Percentiles rank a stretch among this genome's conserved stretches.
Evolutionary conservation across 1,140 invertebrate species (phyloP).

Genomic region (Trichoplusia ni): DNA sequence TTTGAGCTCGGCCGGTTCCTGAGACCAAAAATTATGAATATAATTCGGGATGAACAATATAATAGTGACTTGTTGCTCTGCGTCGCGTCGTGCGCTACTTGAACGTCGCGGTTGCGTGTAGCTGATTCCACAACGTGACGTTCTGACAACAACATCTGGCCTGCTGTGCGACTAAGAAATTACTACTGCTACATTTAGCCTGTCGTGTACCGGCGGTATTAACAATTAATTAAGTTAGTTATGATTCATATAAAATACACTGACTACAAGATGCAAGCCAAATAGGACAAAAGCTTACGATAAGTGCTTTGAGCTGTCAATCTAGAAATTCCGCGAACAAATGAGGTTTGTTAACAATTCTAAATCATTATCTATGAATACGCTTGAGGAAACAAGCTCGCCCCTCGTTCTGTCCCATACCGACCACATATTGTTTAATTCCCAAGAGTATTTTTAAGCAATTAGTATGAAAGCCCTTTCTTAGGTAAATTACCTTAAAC

Average conservation of each 20-base stretch:
- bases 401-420: too few relatives aligned
- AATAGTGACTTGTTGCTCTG: constrained; percentile 30
- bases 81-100: background rate
- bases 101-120: constrained; percentile 23
- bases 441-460: too few relatives aligned
- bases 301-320: too few relatives aligned
- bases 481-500: too few relatives aligned
- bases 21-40: constrained; percentile 29
- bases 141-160: constrained; percentile 27
- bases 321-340: too few relatives aligned
- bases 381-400: too few relatives aligned
- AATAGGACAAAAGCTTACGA: too few relatives aligned
- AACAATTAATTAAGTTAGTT: background rate
- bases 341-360: too few relatives aligned
- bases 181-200: constrained; percentile 20
- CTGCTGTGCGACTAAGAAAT: constrained; percentile 22
- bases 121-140: constrained; percentile 24
- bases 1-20: constrained; percentile 12
- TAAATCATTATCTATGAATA: too few relatives aligned
- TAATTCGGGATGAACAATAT: constrained; percentile 19
- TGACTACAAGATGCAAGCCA: too few relatives aligned
- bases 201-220: constrained; percentile 6
- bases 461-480: too few relatives aligned
- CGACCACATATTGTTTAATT: too few relatives aligned
- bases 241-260: background rate